These are phyloP conservation scores for Xiphophorus birchmanni DNA, from an alignment of 2,797 vertebrate genomes.

Conservation along the genomic window DNA sequence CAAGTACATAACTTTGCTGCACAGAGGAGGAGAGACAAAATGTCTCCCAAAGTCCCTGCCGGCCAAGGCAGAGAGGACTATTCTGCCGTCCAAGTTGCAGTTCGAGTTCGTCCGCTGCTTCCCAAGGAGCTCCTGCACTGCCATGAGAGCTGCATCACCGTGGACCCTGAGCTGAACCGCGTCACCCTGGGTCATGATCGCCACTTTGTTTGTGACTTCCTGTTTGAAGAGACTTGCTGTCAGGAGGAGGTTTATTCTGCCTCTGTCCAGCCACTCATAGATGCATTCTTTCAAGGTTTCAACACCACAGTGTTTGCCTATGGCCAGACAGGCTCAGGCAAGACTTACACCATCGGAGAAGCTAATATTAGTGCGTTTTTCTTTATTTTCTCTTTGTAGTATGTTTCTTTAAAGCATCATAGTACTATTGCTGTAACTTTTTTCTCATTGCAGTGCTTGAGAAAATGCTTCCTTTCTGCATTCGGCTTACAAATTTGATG, in stretches of 20 bases:
- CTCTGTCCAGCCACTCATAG: conserved; percentile 91
- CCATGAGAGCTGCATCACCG: conserved; percentile 89
- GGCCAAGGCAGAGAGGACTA: conserved; percentile 80
- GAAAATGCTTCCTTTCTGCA: not conserved
- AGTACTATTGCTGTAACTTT: not conserved
- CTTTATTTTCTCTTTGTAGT: conserved; percentile 51
- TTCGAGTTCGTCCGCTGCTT: conserved; percentile 90
- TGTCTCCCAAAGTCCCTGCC: conserved; percentile 82
- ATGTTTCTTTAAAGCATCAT: not conserved
- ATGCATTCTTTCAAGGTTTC: conserved; percentile 95
- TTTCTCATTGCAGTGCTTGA: not conserved
- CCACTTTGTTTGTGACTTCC: conserved; percentile 87
- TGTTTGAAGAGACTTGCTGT: conserved; percentile 85
- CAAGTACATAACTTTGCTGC: conserved; percentile 37
- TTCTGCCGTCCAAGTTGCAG: conserved; percentile 87
- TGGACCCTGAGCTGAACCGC: conserved; percentile 76
- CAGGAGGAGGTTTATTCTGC: conserved; percentile 89
- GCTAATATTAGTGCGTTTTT: conserved; percentile 92
- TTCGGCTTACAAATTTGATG: conserved; percentile 7
- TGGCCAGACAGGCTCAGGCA: conserved; percentile 95
- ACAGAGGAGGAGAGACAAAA: conserved; percentile 48
- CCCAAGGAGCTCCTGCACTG: conserved; percentile 90
- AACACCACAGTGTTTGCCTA: conserved; percentile 96
- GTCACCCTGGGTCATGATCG: conserved; percentile 89
- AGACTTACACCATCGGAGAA: conserved; percentile 96